Evolutionary conservation across 2,797 vertebrate species (phyloP).

Genomic region (Halcyon smyrnensis): DNA sequence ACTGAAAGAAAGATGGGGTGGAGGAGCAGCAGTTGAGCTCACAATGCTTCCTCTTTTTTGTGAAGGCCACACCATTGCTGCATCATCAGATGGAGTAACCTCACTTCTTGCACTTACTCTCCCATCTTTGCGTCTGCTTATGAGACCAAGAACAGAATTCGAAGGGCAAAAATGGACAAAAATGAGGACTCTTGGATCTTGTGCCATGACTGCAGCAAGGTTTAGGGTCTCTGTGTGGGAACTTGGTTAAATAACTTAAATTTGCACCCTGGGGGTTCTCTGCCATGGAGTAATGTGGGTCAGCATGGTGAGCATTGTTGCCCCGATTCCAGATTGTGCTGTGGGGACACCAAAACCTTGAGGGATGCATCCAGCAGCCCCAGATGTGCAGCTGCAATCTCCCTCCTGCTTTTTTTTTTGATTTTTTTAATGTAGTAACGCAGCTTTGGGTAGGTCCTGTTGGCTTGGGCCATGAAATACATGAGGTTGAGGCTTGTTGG

Average conservation of each 20-base stretch:
- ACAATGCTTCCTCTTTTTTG: background rate
- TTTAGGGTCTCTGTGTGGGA: background rate
- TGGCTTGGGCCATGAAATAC: rapidly evolving
- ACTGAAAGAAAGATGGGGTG: background rate
- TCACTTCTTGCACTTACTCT: background rate
- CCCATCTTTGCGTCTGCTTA: background rate
- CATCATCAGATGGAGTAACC: background rate
- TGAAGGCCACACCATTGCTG: background rate
- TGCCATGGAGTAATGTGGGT: background rate
- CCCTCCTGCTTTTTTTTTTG: background rate
- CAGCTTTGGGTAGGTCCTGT: rapidly evolving
- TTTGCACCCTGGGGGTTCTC: background rate
- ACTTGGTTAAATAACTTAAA: background rate
- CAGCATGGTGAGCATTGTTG: background rate
- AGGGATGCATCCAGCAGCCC: background rate
- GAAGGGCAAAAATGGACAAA: background rate
- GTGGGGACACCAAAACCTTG: background rate
- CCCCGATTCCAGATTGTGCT: background rate
- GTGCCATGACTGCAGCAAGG: rapidly evolving
- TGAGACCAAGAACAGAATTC: background rate
- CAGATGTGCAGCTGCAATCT: background rate
- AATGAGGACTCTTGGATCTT: background rate
- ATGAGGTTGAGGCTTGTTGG: background rate
- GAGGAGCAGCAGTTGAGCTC: background rate
- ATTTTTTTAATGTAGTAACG: background rate